These are phyloP conservation scores for Conus betulinus DNA, from an alignment of 1,140 invertebrate species.

Conservation along the genomic window DNA sequence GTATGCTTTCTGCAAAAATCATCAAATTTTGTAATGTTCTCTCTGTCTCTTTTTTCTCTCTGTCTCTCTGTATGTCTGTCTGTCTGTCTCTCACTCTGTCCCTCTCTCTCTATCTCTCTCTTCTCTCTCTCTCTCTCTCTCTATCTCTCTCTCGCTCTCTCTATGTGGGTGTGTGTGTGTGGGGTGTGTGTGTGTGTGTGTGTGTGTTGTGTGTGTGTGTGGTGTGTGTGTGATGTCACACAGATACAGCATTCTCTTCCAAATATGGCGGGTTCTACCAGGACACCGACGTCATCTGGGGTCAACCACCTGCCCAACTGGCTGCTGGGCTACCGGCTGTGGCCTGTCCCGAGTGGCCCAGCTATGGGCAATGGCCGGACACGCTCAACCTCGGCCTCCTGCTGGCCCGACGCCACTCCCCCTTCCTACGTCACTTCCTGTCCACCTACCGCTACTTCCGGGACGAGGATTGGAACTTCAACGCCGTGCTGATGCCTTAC, in stretches of 20 bases:
- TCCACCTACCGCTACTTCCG: slow-evolving; percentile 28
- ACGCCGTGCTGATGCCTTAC: slow-evolving; percentile 41
- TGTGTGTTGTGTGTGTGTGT: too few species aligned
- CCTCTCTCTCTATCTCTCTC: too few species aligned
- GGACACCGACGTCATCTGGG: slow-evolving; percentile 44
- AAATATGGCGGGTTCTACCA: slow-evolving; percentile 26
- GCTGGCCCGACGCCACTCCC: slow-evolving; percentile 32
- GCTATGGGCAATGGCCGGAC: slow-evolving; percentile 33
- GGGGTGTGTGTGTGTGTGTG: too few species aligned
- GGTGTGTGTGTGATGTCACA: too few species aligned
- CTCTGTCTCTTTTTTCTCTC: too few species aligned
- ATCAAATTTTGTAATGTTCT: too few species aligned
- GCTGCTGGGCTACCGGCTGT: slow-evolving; percentile 37
- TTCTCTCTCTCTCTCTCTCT: too few species aligned
- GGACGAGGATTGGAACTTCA: slow-evolving; percentile 28
- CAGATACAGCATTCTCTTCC: neutral
- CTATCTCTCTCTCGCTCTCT: too few species aligned
- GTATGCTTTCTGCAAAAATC: too few species aligned
- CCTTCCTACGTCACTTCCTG: slow-evolving; percentile 39
- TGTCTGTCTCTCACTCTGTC: too few species aligned
- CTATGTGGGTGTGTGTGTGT: too few species aligned
- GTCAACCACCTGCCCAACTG: slow-evolving; percentile 31
- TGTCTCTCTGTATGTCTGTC: too few species aligned
- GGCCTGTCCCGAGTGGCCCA: slow-evolving; percentile 37
- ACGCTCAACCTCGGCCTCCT: slow-evolving; percentile 43